Evolutionary conservation across 2,888 invertebrate species (phyloP), one percentile per base, ranked within the genome.

Genomic region (Platerodrilus igneus): DNA sequence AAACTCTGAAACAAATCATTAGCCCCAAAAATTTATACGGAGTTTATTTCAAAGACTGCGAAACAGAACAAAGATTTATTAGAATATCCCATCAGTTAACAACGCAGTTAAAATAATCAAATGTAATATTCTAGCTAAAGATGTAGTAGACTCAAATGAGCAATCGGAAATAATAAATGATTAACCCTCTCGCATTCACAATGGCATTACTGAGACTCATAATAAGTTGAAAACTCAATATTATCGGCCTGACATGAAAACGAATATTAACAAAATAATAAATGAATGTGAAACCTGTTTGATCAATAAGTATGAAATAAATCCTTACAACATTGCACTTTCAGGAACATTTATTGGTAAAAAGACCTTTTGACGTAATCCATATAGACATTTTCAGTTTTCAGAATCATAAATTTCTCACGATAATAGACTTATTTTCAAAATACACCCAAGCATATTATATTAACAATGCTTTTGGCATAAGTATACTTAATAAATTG

Each of bases 191-290:
- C 35, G 3, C 6, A 40, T 23, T 14, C 46, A 50, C 21, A 48
- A 45, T 16, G 50, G 47, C 6, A 37, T 50, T 9, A 35, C 14
- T 4, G 42, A 50, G 40, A 41, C 48, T 3, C 41, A 48, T 13
- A 19, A 41, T 4, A 17, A 45, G 3, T 17, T 49, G 11, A 45
- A 37, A 36, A 1, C 6, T 2, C 19, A 17, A 23, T 48, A 34
- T 27, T 50, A 45, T 16, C 48, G 45, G 45, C 45, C 42, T 3
- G 35, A 48, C 11, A 48, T 50, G 44, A 40, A 42, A 31, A 30
- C 10, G 8, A 29, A 32, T 37, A 47, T 50, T 16, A 43, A 46
- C 29, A 48, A 48, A 45, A 18, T 41, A 1, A 19, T 35, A 15
- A 32, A 38, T n/a, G 20, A 31, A 10, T 26, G 38, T 7, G 36